Conservation (phyloP, 2,113 vertebrate genomes). For the Zosterops lateralis region DNA sequence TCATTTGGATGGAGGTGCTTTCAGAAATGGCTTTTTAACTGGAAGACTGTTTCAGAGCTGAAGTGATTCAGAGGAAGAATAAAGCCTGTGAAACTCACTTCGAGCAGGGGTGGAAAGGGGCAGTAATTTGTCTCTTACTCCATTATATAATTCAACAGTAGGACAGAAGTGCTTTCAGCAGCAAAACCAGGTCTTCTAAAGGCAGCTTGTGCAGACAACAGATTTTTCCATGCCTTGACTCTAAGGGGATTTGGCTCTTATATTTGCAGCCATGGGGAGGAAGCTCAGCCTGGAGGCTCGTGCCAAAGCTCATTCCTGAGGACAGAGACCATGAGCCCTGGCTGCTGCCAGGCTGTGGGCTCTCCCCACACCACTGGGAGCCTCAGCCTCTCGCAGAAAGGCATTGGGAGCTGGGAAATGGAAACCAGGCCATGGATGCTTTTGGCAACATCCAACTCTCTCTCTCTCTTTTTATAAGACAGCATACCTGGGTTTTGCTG, state of each 20-base stretch:
- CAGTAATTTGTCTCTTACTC: neutral
- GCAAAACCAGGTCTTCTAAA: neutral
- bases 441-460: neutral
- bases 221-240: neutral
- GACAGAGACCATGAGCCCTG: neutral
- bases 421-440: neutral
- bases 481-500: neutral
- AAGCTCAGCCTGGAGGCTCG: neutral
- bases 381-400: neutral
- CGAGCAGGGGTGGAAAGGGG: neutral
- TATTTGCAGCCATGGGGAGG: neutral
- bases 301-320: neutral
- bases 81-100: neutral
- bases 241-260: neutral
- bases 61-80: neutral
- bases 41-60: neutral
- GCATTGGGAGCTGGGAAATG: neutral
- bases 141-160: neutral
- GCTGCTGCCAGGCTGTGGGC: neutral
- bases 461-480: neutral
- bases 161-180: neutral
- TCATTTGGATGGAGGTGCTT: neutral
- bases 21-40: slow-evolving; percentile 30
- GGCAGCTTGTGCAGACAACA: neutral
- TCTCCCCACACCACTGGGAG: accelerated